phyloP scores from a whole-genome alignment of 2,888 invertebrate genomes.

The Melikaiella ostensackeni region DNA sequence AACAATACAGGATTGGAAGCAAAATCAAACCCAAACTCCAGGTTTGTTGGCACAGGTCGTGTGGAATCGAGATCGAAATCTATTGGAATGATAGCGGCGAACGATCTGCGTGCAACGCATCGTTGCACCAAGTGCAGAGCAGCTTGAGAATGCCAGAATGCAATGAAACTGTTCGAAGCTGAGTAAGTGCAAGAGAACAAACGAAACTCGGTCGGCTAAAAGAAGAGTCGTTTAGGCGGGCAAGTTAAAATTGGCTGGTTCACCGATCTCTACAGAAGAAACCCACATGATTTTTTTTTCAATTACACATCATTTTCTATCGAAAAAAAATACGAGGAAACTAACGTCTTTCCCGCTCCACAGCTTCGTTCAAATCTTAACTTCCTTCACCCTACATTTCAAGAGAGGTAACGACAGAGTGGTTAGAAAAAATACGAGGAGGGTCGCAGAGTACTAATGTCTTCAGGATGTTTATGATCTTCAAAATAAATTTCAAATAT shows the following conservation, averaged over 20 bases:
- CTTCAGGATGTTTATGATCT: constrained; percentile 36
- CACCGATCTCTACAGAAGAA: constrained; percentile 43
- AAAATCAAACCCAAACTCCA: neutral
- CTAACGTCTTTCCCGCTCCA: constrained; percentile 17
- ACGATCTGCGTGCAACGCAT: constrained; percentile 30
- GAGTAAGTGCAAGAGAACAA: constrained; percentile 52
- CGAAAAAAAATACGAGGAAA: neutral
- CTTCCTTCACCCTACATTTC: constrained; percentile 32
- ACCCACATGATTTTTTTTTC: constrained; percentile 7
- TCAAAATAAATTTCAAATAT: constrained; percentile 24
- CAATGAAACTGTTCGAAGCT: constrained; percentile 54
- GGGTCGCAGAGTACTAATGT: constrained; percentile 17
- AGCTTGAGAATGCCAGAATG: constrained; percentile 48
- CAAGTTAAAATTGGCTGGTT: constrained; percentile 57
- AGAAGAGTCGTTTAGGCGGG: constrained; percentile 52
- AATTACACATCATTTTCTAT: neutral
- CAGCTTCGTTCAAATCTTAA: constrained; percentile 1
- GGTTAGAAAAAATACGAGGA: constrained; percentile 33
- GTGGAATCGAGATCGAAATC: constrained; percentile 21
- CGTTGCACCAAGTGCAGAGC: constrained; percentile 8
- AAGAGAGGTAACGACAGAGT: constrained; percentile 39
- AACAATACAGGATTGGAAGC: neutral
- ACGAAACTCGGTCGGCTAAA: constrained; percentile 68
- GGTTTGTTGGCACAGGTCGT: constrained; percentile 21
- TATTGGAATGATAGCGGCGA: constrained; percentile 27